These are phyloP conservation scores for Caenorhabditis doughertyi DNA, from an alignment of 2,888 invertebrate genomes.

Conservation along the genomic window DNA sequence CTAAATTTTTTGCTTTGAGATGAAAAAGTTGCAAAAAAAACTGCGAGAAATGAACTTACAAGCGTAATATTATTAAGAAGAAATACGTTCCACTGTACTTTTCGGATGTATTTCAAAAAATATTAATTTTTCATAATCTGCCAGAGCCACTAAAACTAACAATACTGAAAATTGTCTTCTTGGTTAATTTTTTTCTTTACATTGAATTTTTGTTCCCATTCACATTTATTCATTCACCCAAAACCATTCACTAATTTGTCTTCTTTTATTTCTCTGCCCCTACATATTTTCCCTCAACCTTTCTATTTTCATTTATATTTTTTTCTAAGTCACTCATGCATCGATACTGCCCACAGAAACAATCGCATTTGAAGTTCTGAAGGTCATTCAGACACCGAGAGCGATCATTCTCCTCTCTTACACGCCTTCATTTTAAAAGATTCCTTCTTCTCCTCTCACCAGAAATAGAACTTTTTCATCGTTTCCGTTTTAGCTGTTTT, in stretches of 20 bases:
- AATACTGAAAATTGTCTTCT: not conserved
- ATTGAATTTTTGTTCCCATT: not conserved
- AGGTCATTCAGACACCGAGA: slow-evolving; percentile 20
- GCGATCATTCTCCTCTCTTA: slow-evolving; percentile 5
- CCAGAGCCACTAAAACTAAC: too few species aligned
- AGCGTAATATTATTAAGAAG: too few species aligned
- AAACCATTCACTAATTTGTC: not conserved
- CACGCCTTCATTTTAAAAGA: slow-evolving; percentile 20
- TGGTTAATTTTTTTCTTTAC: too few species aligned
- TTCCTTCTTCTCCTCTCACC: not conserved
- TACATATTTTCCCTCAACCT: not conserved
- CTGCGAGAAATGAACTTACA: too few species aligned
- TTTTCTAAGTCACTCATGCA: not conserved
- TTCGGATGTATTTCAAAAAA: too few species aligned
- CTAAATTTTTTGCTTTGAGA: too few species aligned
- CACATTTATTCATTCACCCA: not conserved
- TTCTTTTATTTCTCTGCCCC: not conserved
- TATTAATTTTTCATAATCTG: too few species aligned
- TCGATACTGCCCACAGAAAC: slow-evolving; percentile 20
- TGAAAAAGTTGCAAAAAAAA: too few species aligned
- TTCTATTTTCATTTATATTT: not conserved
- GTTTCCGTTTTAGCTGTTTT: not conserved
- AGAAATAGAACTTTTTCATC: slow-evolving; percentile 3
- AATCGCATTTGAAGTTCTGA: slow-evolving; percentile 14
- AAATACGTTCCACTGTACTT: too few species aligned